Base-by-base conservation (phyloP, 2,113 vertebrate genomes). In the Paramormyrops kingsleyae region DNA sequence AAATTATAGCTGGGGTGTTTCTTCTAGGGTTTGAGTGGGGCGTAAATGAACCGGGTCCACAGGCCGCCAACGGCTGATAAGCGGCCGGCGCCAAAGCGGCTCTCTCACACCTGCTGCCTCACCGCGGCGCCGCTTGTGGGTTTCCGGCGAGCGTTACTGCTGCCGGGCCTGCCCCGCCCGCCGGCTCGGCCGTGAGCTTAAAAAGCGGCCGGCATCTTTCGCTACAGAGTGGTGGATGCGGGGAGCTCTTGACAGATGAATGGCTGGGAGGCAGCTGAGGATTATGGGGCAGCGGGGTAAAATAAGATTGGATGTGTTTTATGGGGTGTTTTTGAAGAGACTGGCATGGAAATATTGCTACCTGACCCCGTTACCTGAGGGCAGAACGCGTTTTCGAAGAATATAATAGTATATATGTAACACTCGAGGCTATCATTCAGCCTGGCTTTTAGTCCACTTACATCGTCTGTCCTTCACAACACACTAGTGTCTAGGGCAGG, bases 341-440 rank as follows among this genome's bases (percentile, higher is more conserved):
- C 44, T 84, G 83, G 21, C 83, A 42, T 44, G 83, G 83, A 84
- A n/a, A 46, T 84, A 44, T 84, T 47, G 83, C 39, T 84, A 84
- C 83, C 83, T 84, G 83, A 84, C 83, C 44, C 83, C 13, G 83
- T 46, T 47, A 84, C 83, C 44, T n/a, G 83, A 84, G 44, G 83
- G 83, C 83, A 46, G 9, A 46, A 84, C 21, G 35, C 15, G 74
- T 80, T 80, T 80, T 80, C 10, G 74, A 19, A 19, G 74, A 80
- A 80, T 80, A 42, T 80, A 80, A 80, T 80, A 80, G 35, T 80
- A 80, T 80, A 80, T 80, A 80, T 80, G 19, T 80, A 39, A 39
- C 74, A 39, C 31, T 80, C 4, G 62, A 31, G n/a, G 62, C 62
- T 70, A 31, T 70, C 35, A 80, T 42, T 80, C 31, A 80, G 74